Conservation (phyloP, 1,140 invertebrate genomes). For the Drosophila nasuta region DNA sequence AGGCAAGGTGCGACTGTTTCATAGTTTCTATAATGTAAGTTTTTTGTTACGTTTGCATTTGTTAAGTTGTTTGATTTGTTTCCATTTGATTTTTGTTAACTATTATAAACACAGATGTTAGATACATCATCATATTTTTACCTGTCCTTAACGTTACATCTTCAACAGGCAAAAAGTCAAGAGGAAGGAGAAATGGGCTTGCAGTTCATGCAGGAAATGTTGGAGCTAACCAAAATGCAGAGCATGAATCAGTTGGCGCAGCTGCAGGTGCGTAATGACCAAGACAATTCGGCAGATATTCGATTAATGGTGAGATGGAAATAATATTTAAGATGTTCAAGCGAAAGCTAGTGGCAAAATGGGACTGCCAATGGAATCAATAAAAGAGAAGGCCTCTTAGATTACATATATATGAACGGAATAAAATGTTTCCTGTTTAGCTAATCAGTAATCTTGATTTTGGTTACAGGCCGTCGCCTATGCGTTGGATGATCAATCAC, state of each 20-base stretch:
- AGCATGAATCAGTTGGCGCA: conserved; percentile 87
- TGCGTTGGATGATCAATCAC: conserved; percentile 74
- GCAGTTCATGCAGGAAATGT: conserved; percentile 98
- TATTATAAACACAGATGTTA: too few species aligned
- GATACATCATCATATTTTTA: background rate
- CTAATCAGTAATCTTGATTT: background rate
- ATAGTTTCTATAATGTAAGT: conserved; percentile 92
- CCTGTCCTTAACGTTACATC: background rate
- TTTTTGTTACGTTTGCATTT: conserved; percentile 62
- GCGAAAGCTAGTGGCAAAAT: background rate
- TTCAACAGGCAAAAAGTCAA: conserved; percentile 90
- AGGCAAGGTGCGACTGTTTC: conserved; percentile 95
- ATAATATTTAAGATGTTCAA: background rate
- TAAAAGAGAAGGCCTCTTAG: too few species aligned
- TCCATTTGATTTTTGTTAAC: conserved; percentile 13
- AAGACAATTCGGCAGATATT: conserved; percentile 16
- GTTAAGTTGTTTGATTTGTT: conserved; percentile 32
- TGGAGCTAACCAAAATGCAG: conserved; percentile 93
- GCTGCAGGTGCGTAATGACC: conserved; percentile 82
- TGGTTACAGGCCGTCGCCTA: conserved; percentile 86
- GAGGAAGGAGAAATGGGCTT: conserved; percentile 96
- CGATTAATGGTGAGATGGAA: conserved; percentile 25
- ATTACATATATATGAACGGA: background rate
- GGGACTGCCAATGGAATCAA: background rate
- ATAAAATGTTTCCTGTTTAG: background rate